Evolutionary conservation across 2,113 vertebrate genomes (phyloP).

Genomic region (Trichechus manatus): DNA sequence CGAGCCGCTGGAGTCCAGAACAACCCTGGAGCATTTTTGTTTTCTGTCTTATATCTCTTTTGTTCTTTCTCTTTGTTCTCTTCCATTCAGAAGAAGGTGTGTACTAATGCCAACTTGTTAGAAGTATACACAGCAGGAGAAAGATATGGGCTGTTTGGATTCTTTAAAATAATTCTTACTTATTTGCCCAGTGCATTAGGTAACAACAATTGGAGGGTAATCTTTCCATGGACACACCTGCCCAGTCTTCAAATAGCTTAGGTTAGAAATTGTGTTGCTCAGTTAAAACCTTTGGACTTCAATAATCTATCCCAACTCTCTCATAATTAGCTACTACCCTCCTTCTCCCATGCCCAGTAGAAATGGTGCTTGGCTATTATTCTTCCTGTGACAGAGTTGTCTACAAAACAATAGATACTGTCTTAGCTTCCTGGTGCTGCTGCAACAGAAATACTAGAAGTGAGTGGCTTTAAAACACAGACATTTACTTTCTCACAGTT

Average conservation of each 20-base stretch:
- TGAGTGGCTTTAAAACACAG: background rate
- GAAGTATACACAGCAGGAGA: slow-evolving; percentile 76
- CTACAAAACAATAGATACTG: background rate
- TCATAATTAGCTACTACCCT: background rate
- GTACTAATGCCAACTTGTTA: slow-evolving; percentile 78
- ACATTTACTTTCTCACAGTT: background rate
- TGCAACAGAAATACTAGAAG: background rate
- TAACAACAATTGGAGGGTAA: slow-evolving; percentile 64
- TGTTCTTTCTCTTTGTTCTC: slow-evolving; percentile 83
- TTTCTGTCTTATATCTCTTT: slow-evolving; percentile 78
- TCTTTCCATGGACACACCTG: background rate
- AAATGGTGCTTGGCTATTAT: slow-evolving; percentile 25
- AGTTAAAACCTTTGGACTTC: background rate
- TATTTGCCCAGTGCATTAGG: slow-evolving; percentile 57
- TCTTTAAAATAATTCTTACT: slow-evolving; percentile 74
- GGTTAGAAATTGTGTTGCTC: slow-evolving; percentile 8
- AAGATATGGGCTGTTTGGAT: slow-evolving; percentile 68
- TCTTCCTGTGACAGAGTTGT: background rate
- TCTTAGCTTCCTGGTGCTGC: background rate
- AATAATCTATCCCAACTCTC: background rate
- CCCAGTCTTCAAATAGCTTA: background rate
- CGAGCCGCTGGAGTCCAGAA: slow-evolving; percentile 71
- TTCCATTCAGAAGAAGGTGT: slow-evolving; percentile 78
- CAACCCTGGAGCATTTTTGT: slow-evolving; percentile 79
- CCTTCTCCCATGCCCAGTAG: background rate